These are phyloP conservation scores for Hippocampus kuda DNA, from an alignment of 2,797 vertebrate genomes.

Conservation along the genomic window DNA sequence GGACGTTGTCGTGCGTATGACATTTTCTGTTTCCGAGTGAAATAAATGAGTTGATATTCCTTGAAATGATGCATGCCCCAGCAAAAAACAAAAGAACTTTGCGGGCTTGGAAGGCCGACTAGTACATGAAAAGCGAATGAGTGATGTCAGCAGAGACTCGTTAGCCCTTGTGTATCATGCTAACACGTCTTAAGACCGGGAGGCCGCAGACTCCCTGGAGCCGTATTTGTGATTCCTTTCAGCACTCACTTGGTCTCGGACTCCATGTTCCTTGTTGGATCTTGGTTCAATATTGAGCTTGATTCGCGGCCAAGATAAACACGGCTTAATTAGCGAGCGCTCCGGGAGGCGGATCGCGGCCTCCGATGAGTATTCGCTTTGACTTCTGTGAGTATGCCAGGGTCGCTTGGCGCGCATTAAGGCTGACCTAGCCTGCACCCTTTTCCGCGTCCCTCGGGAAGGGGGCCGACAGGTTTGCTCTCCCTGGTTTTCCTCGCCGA, in stretches of 20 bases:
- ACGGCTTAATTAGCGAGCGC: slow-evolving; percentile 55
- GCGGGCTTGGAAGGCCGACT: not conserved
- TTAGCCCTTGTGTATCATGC: slow-evolving; percentile 2
- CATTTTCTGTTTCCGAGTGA: no score
- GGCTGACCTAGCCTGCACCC: slow-evolving; percentile 44
- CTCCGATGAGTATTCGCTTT: slow-evolving; percentile 43
- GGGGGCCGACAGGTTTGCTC: slow-evolving; percentile 53
- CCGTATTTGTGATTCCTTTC: slow-evolving; percentile 38
- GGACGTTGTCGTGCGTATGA: not conserved
- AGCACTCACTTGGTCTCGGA: slow-evolving; percentile 27
- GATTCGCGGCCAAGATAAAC: slow-evolving; percentile 55
- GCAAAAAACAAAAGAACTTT: not conserved
- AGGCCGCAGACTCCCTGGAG: slow-evolving; percentile 41
- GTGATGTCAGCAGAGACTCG: not conserved
- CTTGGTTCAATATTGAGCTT: slow-evolving; percentile 57
- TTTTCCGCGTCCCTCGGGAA: slow-evolving; percentile 33
- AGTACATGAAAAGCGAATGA: not conserved
- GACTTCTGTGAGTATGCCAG: slow-evolving; percentile 37
- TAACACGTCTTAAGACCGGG: slow-evolving; percentile 10
- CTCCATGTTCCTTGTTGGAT: slow-evolving; percentile 37
- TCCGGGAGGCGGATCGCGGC: slow-evolving; percentile 39
- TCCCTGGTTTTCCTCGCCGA: slow-evolving; percentile 58
- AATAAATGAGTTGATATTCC: no score
- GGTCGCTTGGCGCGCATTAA: slow-evolving; percentile 39
- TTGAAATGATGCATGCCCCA: not conserved